phyloP scores from a whole-genome alignment of 2,888 invertebrate genomes.

The Caradrina clavipalpis region DNA sequence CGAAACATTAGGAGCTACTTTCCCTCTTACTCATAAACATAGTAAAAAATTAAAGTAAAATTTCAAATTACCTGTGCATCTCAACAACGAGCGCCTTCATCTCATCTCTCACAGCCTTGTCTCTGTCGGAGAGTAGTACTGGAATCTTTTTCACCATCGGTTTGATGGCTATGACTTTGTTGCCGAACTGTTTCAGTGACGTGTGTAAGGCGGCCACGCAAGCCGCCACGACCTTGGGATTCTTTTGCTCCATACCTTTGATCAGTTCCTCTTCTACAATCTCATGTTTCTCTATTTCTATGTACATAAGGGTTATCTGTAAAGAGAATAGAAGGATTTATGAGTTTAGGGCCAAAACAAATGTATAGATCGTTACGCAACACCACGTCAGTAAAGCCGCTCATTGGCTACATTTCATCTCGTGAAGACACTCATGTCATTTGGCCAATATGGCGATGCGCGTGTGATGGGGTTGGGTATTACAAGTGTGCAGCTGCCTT shows the following conservation, averaged over 20 bases:
- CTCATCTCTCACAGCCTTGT: constrained; percentile 97
- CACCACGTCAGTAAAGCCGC: no score
- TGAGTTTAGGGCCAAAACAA: no score
- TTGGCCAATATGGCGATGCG: no score
- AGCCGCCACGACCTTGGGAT: constrained; percentile 98
- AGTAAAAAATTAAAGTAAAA: not conserved
- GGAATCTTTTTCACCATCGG: constrained; percentile 97
- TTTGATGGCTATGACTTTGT: constrained; percentile 97
- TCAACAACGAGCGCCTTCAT: constrained; percentile 97
- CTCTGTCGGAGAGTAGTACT: constrained; percentile 96
- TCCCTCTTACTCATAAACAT: no score
- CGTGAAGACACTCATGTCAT: no score
- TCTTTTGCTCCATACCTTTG: constrained; percentile 98
- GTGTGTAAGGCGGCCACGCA: constrained; percentile 94
- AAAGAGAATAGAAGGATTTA: constrained; percentile 1
- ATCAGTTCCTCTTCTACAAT: constrained; percentile 96
- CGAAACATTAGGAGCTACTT: no score
- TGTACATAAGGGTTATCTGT: constrained; percentile 97
- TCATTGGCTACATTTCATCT: no score
- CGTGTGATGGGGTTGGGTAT: no score
- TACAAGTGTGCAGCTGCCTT: no score
- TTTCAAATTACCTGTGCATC: constrained; percentile 93
- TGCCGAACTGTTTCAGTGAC: constrained; percentile 97
- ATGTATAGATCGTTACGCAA: no score
- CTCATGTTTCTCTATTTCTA: constrained; percentile 99